Conservation (phyloP, 2,888 invertebrate species). For the Mythimna impura region DNA sequence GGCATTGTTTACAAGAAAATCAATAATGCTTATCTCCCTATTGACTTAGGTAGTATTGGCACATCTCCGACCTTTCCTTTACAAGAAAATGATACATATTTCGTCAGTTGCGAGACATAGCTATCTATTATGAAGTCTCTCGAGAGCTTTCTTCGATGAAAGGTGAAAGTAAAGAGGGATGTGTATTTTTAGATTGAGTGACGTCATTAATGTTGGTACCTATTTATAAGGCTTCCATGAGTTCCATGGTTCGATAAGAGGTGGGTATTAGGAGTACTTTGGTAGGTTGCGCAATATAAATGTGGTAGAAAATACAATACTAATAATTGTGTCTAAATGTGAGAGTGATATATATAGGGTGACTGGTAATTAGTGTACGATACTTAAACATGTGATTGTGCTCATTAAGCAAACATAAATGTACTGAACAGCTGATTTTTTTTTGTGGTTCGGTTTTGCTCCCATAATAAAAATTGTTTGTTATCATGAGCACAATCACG, state of each 20-base stretch:
- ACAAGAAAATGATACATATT: constrained; percentile 21
- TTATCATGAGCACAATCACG: too few relatives aligned
- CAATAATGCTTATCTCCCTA: constrained; percentile 1
- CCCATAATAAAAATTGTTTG: too few relatives aligned
- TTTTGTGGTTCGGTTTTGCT: too few relatives aligned
- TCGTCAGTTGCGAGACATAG: background rate
- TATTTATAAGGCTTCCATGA: constrained; percentile 18
- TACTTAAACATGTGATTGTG: too few relatives aligned
- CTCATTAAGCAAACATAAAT: too few relatives aligned
- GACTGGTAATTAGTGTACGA: too few relatives aligned
- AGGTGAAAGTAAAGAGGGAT: constrained; percentile 37
- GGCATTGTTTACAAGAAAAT: constrained; percentile 6
- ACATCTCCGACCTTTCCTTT: background rate
- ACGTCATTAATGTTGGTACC: constrained; percentile 18
- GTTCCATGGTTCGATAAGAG: background rate
- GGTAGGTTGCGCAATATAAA: background rate
- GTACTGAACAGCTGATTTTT: too few relatives aligned
- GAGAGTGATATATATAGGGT: too few relatives aligned
- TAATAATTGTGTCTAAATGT: too few relatives aligned
- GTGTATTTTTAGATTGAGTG: constrained; percentile 40
- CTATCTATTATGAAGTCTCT: constrained; percentile 16
- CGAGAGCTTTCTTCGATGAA: constrained; percentile 17
- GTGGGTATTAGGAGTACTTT: background rate
- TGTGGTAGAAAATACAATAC: background rate
- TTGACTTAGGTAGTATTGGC: constrained; percentile 22